Percentiles rank a stretch among this genome's conserved stretches.
phyloP scores from a whole-genome alignment of 2,888 invertebrate species.

The Microctonus brassicae region DNA sequence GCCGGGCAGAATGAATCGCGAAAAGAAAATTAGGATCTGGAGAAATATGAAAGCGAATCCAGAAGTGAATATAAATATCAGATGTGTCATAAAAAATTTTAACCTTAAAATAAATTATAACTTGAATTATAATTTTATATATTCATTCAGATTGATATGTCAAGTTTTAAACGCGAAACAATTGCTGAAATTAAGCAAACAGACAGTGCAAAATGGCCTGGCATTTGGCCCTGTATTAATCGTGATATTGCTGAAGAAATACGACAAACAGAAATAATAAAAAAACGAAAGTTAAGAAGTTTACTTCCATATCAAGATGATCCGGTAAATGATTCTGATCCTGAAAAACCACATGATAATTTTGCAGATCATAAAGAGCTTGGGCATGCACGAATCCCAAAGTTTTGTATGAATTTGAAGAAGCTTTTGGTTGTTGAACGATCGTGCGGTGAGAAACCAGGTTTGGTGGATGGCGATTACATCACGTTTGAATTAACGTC shows the following conservation, averaged over 20 bases:
- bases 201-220: constrained; percentile 51
- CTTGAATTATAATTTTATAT: not conserved
- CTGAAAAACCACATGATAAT: constrained; percentile 46
- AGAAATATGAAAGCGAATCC: constrained; percentile 50
- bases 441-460: constrained; percentile 54
- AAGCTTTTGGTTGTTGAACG: constrained; percentile 50
- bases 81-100: not conserved
- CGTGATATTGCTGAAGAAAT: constrained; percentile 46
- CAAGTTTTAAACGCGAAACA: constrained; percentile 30
- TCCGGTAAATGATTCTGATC: constrained; percentile 29
- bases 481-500: constrained; percentile 49
- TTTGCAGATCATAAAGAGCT: constrained; percentile 56
- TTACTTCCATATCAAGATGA: constrained; percentile 50
- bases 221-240: constrained; percentile 52
- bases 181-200: constrained; percentile 35
- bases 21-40: constrained; percentile 56
- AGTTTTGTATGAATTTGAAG: constrained; percentile 33
- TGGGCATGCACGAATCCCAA: constrained; percentile 58
- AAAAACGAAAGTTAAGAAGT: constrained; percentile 45
- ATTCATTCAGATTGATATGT: constrained; percentile 41
- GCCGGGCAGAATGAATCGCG: constrained; percentile 47
- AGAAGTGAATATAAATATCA: constrained; percentile 45
- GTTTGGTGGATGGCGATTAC: constrained; percentile 63
- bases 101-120: not conserved
- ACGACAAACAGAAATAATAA: constrained; percentile 34